Percentiles rank a stretch among this genome's conserved stretches.
phyloP scores from a whole-genome alignment of 2,888 invertebrate species.

The Drosophila nr. perissopoda region DNA sequence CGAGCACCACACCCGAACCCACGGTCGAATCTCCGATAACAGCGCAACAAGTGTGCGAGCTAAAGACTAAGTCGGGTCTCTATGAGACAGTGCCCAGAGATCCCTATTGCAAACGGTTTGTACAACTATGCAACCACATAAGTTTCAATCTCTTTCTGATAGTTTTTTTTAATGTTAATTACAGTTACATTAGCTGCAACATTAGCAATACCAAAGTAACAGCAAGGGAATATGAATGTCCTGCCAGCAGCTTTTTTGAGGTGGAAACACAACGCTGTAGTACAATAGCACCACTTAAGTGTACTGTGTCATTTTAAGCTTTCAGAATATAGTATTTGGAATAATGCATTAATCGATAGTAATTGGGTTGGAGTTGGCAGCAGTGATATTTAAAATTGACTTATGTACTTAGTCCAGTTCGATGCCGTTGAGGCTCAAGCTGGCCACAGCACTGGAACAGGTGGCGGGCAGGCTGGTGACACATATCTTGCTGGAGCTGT shows the following conservation, averaged over 20 bases:
- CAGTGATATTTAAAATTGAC: neutral
- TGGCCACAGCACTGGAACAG: constrained; percentile 49
- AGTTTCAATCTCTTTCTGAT: neutral
- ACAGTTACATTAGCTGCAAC: constrained; percentile 78
- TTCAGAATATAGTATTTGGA: neutral
- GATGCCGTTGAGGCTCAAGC: constrained; percentile 53
- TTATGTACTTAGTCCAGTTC: constrained; percentile 15
- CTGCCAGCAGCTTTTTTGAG: constrained; percentile 62
- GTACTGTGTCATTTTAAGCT: constrained; percentile 34
- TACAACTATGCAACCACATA: neutral
- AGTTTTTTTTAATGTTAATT: constrained; percentile 28
- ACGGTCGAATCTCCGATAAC: constrained; percentile 25
- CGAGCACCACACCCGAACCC: constrained; percentile 1
- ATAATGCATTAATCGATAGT: neutral
- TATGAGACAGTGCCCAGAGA: constrained; percentile 75
- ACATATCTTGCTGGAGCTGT: constrained; percentile 57
- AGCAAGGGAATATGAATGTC: constrained; percentile 68
- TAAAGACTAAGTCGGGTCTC: constrained; percentile 61
- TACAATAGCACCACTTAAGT: constrained; percentile 65
- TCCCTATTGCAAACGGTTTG: constrained; percentile 73
- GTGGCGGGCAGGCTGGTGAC: constrained; percentile 50
- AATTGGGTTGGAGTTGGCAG: neutral
- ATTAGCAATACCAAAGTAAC: constrained; percentile 37
- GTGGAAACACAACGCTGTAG: constrained; percentile 60
- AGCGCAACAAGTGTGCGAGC: constrained; percentile 66